Evolutionary conservation across 2,113 vertebrate genomes (phyloP), one percentile per base, ranked within the genome.

Genomic region (Sitta europaea): DNA sequence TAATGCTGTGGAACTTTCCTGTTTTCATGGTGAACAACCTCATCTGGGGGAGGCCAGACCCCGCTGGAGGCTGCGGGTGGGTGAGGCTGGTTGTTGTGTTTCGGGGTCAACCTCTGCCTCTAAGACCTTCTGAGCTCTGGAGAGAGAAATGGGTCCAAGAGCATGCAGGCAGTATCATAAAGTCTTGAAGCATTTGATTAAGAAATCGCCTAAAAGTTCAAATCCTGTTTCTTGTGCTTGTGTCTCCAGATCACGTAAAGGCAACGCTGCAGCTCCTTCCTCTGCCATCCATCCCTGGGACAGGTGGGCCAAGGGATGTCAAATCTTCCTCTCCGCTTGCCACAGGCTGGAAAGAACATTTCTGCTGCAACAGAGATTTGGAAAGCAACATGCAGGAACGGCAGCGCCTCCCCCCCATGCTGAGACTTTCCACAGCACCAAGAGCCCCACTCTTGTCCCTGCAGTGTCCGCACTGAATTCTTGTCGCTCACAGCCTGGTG

Each of bases 101-200:
- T 78, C 48, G 55, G 27, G 14, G 15, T 38, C 87, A 77, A 48
- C 15, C 18, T 47, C 36, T 5, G 55, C n/a, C 35, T 94, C 21
- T 29, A 62, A 79, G 61, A 43, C 27, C 14, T 58, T 93, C 55
- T 72, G 28, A 96, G 77, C 12, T 53, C 66, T 51, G 73, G 21
- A 68, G 75, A 92, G 63, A 83, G 24, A 88, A 92, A 35, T 14
- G 29, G 12, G 50, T 67, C 31, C 66, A 81, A 16, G 51, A 86
- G 42, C n/a, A 58, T 65, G 81, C 55, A 42, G 76, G 29, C 54
- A 65, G 27, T 36, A 78, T 57, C 35, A 77, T 68, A 93, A 94
- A 67, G 63, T 12, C 67, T 85, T 54, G 58, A 92, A 66, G 50
- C 40, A 65, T 66, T 91, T 54, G 57, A 86, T 86, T 94, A 92